These are phyloP conservation scores for Lutjanus campechanus DNA, from an alignment of 2,797 vertebrate genomes.

Conservation along the genomic window DNA sequence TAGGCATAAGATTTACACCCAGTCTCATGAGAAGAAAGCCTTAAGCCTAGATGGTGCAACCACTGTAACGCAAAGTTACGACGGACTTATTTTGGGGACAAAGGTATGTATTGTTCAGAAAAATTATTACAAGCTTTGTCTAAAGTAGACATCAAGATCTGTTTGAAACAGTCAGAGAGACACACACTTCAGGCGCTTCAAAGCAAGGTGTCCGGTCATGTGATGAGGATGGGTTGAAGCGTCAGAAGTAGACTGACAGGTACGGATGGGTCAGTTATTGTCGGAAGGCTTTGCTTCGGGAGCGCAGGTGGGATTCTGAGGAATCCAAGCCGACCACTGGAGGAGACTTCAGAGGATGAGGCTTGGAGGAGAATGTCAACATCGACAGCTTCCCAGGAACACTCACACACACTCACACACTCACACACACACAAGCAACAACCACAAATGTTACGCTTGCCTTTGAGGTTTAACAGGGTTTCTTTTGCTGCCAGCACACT, in stretches of 20 bases:
- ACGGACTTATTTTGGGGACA: background rate
- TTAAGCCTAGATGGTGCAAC: too few species aligned
- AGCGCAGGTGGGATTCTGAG: constrained; percentile 57
- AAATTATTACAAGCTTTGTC: background rate
- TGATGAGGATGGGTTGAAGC: background rate
- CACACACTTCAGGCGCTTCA: constrained; percentile 63
- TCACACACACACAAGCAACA: constrained; percentile 7
- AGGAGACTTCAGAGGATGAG: constrained; percentile 64
- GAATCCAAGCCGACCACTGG: constrained; percentile 54
- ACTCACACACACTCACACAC: constrained; percentile 23
- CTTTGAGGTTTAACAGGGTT: constrained; percentile 59
- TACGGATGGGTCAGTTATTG: constrained; percentile 51
- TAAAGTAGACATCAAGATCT: background rate
- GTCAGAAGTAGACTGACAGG: constrained; percentile 47
- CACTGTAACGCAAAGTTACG: too few species aligned
- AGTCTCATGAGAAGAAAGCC: too few species aligned
- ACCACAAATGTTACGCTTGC: constrained; percentile 33
- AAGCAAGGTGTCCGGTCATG: constrained; percentile 27
- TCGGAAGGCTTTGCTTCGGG: constrained; percentile 23
- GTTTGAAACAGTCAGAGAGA: background rate
- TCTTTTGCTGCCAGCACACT: constrained; percentile 33
- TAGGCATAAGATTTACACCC: too few species aligned
- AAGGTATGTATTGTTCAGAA: background rate
- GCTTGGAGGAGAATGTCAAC: constrained; percentile 60
- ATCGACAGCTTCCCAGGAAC: constrained; percentile 35